These are phyloP conservation scores for Antechinus stuartii DNA, from an alignment of 2,113 vertebrate genomes.

Conservation along the genomic window DNA sequence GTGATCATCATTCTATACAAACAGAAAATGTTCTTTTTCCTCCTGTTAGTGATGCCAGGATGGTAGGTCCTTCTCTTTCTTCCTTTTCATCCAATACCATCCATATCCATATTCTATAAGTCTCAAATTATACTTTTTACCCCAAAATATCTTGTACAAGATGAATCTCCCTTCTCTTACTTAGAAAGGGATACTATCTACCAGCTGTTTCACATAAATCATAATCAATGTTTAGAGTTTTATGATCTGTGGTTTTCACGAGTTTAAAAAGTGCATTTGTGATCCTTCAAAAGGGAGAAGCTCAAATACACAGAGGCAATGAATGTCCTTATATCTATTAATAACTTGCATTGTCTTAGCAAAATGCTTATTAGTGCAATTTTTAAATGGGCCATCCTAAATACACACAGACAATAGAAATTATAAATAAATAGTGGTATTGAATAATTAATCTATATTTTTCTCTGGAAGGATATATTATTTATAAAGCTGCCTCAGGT, in stretches of 20 bases:
- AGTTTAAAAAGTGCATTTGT: slow-evolving; percentile 27
- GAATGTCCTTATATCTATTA: slow-evolving; percentile 57
- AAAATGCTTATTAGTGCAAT: slow-evolving; percentile 57
- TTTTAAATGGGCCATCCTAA: slow-evolving; percentile 63
- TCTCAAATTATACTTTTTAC: background rate
- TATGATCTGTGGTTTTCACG: slow-evolving; percentile 40
- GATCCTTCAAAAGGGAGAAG: slow-evolving; percentile 40
- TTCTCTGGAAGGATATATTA: slow-evolving; percentile 64
- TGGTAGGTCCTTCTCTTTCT: background rate
- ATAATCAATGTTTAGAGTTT: slow-evolving; percentile 45
- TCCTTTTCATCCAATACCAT: background rate
- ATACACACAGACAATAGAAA: slow-evolving; percentile 51
- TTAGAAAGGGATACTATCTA: background rate
- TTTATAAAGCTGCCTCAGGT: slow-evolving; percentile 63
- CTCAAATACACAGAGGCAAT: slow-evolving; percentile 45
- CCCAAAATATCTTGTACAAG: background rate
- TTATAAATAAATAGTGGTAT: slow-evolving; percentile 62
- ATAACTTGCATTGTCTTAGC: slow-evolving; percentile 59
- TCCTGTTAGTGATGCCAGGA: background rate
- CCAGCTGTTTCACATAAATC: slow-evolving; percentile 10
- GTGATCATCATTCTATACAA: background rate
- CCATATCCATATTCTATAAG: background rate
- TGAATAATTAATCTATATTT: slow-evolving; percentile 73
- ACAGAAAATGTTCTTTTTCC: background rate
- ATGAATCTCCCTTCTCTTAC: background rate